Evolutionary conservation across 2,888 invertebrate genomes (phyloP), one percentile per base, ranked within the genome.

Genomic region (Drosophila subsilvestris): DNA sequence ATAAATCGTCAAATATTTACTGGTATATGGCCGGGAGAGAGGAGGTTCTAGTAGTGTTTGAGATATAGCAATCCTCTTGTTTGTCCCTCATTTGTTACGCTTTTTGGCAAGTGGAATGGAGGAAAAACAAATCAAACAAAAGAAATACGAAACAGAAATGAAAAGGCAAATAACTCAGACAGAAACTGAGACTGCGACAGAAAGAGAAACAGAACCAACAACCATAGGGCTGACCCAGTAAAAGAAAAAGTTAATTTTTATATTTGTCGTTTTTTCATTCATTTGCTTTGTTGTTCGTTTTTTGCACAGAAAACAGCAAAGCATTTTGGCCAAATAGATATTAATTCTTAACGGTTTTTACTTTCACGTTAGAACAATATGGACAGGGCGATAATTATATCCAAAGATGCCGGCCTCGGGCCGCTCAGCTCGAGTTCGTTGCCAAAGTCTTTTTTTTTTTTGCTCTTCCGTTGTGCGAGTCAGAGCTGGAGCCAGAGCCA

Each of bases 331-430:
- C 69, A 86, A 83, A 76, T 72, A 77, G 87, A 82, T 85, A 85
- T 85, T 85, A 85, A 88, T 88, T 88, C 89, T 85, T 85, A 88
- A 85, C 84, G 89, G 84, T 87, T 85, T 85, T 85, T 85, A 85
- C 89, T 85, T 85, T 85, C 84, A 87, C 84, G 87, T 81, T 85
- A 85, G 84, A 85, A 88, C 84, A 88, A 88, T 85, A 85, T 88
- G 87, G 87, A 79, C 86, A 86, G 55, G 82, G 79, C 79, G 87
- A 87, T 85, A 85, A 85, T 88, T 85, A 88, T 65, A 49, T 29
- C 42, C 20, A 49, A 44, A 57, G 53, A 42, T 44, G 44, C 60
- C 32, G 44, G 17, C 20, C 20, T 20, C 17, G 57, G 25, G 25
- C 9, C 22, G 12, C 18, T 18, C 29, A 10, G 56, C 27, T 44